These are phyloP conservation scores for Mimas tiliae DNA, from an alignment of 2,888 invertebrate genomes.

Conservation along the genomic window DNA sequence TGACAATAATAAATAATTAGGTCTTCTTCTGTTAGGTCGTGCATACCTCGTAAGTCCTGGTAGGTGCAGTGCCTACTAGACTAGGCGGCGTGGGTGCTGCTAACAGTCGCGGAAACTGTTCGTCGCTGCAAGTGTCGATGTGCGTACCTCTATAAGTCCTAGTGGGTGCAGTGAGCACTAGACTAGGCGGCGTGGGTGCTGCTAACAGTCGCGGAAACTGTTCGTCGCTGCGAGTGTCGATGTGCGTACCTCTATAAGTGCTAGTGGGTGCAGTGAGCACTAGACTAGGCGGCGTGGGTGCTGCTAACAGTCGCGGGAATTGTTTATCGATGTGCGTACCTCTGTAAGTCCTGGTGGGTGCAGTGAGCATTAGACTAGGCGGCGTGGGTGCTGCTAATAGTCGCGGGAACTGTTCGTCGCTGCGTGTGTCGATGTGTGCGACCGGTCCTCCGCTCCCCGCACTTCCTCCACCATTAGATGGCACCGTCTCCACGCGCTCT, in stretches of 20 bases:
- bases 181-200: conserved; percentile 53
- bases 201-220: conserved; percentile 81
- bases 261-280: conserved; percentile 49
- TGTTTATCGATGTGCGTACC: conserved; percentile 72
- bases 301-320: conserved; percentile 77
- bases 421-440: conserved; percentile 74
- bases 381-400: conserved; percentile 65
- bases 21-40: no score
- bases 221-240: conserved; percentile 79
- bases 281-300: conserved; percentile 53
- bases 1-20: no score
- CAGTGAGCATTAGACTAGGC: conserved; percentile 47
- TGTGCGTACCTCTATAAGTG: conserved; percentile 63
- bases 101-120: conserved; percentile 80
- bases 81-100: conserved; percentile 56
- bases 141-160: conserved; percentile 59
- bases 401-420: conserved; percentile 80
- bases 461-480: conserved; percentile 35
- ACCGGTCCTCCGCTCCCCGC: conserved; percentile 56
- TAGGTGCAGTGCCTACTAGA: conserved; percentile 48
- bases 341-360: conserved; percentile 55
- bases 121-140: conserved; percentile 79
- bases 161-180: conserved; percentile 48
- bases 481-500: conserved; percentile 35
- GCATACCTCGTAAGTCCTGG: conserved; percentile 58